A percentile compares a stretch with the other conserved stretches of the same genome.
phyloP scores from a whole-genome alignment of 1,140 invertebrate species.

The Zaprionus nigranus region DNA sequence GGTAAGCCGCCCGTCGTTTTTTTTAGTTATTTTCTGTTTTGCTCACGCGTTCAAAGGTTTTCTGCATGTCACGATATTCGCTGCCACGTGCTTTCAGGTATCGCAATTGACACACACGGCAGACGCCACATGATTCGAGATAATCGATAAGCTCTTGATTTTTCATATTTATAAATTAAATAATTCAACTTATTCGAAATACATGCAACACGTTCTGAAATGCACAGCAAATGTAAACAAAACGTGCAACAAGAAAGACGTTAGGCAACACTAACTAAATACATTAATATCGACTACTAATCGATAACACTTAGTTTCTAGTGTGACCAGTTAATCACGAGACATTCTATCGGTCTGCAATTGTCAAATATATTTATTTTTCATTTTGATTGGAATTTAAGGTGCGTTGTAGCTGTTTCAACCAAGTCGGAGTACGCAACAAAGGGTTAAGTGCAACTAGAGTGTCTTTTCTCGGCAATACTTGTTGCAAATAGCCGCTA shows the following conservation, averaged over 20 bases:
- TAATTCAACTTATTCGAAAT: slow-evolving; percentile 18
- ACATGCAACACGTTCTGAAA: background rate
- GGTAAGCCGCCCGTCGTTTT: background rate
- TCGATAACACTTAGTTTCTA: slow-evolving; percentile 10
- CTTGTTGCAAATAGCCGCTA: no score
- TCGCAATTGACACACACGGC: slow-evolving; percentile 86
- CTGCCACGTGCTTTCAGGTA: slow-evolving; percentile 85
- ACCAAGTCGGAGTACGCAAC: background rate
- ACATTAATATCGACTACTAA: background rate
- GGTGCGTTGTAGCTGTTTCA: slow-evolving; percentile 31
- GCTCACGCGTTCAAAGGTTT: slow-evolving; percentile 81
- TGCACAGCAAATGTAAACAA: slow-evolving; percentile 51
- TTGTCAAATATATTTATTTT: slow-evolving; percentile 42
- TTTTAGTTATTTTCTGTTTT: background rate
- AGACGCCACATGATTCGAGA: slow-evolving; percentile 85
- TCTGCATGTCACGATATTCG: slow-evolving; percentile 84
- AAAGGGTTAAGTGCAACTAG: background rate
- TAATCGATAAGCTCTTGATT: slow-evolving; percentile 84
- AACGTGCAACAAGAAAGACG: slow-evolving; percentile 43
- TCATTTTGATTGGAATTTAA: slow-evolving; percentile 48
- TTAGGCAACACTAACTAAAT: slow-evolving; percentile 18
- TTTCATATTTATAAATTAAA: slow-evolving; percentile 55
- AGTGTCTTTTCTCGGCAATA: background rate
- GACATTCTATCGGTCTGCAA: slow-evolving; percentile 3
- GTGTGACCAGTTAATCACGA: slow-evolving; percentile 24